These are phyloP conservation scores for Episyrphus balteatus DNA, from an alignment of 1,140 invertebrate genomes.

Conservation along the genomic window DNA sequence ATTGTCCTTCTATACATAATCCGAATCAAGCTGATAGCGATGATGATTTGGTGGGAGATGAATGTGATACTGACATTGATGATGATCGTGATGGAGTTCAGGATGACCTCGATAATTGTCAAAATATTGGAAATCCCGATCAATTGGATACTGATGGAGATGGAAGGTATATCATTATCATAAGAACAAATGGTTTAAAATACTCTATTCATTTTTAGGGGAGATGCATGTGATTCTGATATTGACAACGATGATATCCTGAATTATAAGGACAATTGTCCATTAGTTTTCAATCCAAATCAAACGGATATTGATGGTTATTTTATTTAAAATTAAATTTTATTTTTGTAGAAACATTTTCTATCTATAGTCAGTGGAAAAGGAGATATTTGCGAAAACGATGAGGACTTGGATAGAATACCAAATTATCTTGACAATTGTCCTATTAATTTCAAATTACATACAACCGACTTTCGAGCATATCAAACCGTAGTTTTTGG, in stretches of 20 bases:
- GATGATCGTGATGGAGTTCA: conserved; percentile 54
- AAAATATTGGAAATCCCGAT: conserved; percentile 53
- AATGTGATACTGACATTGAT: conserved; percentile 51
- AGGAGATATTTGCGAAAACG: conserved; percentile 70
- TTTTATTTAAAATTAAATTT: background rate
- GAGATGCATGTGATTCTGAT: conserved; percentile 68
- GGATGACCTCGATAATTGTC: conserved; percentile 60
- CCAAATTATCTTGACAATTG: conserved; percentile 75
- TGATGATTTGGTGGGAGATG: conserved; percentile 55
- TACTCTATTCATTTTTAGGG: conserved; percentile 20
- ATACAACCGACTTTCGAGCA: conserved; percentile 78
- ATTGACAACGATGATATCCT: conserved; percentile 60
- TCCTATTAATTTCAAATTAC: conserved; percentile 83
- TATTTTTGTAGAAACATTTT: too few relatives aligned
- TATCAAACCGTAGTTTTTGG: conserved; percentile 82
- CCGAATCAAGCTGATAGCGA: conserved; percentile 52
- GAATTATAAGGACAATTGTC: conserved; percentile 67
- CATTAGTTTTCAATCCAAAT: conserved; percentile 60
- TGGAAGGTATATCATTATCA: conserved; percentile 26
- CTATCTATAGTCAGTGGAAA: conserved; percentile 59
- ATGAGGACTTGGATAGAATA: conserved; percentile 70
- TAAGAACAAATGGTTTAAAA: background rate
- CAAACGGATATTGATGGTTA: conserved; percentile 57
- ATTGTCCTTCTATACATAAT: conserved; percentile 60
- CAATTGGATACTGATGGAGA: conserved; percentile 59